Percentiles rank a stretch among this genome's conserved stretches.
Evolutionary conservation across 2,797 vertebrate genomes (phyloP).

Genomic region (Sebastes umbrosus): DNA sequence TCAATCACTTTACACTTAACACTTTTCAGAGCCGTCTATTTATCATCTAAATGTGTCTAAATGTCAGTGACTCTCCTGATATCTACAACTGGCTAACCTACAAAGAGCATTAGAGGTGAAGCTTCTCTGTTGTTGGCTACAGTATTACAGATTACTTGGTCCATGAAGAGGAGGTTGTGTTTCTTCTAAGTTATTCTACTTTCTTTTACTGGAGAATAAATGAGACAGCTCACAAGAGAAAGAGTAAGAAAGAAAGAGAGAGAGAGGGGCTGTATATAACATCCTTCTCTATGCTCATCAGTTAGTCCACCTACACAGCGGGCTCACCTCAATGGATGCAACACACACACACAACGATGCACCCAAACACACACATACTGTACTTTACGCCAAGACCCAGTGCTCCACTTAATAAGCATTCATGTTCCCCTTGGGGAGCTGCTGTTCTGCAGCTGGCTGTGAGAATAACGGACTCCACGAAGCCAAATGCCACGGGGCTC

Average conservation of each 20-base stretch:
- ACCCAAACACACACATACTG: not conserved
- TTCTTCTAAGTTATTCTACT: not conserved
- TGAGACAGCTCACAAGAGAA: not conserved
- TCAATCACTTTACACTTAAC: not conserved
- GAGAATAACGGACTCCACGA: conserved; percentile 7
- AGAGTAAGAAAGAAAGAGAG: not conserved
- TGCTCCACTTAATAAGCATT: conserved; percentile 9
- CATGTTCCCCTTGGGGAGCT: not conserved
- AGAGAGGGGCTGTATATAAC: not conserved
- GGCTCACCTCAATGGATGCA: conserved; percentile 11
- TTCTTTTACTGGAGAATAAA: not conserved
- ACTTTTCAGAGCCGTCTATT: not conserved
- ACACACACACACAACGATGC: not conserved
- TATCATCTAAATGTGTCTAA: not conserved
- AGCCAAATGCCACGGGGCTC: conserved; percentile 17
- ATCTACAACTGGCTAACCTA: no score
- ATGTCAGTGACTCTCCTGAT: not conserved
- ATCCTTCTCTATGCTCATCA: conserved; percentile 22
- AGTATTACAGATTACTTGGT: not conserved
- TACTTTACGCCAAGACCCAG: not conserved
- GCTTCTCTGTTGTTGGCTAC: not conserved
- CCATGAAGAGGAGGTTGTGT: not conserved
- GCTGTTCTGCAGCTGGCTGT: conserved; percentile 25
- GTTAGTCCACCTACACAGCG: conserved; percentile 29
- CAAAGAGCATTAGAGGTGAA: not conserved